A percentile compares a stretch with the other conserved stretches of the same genome.
These are phyloP conservation scores for Catagonus wagneri DNA, from an alignment of 2,113 vertebrate species.

Conservation along the genomic window DNA sequence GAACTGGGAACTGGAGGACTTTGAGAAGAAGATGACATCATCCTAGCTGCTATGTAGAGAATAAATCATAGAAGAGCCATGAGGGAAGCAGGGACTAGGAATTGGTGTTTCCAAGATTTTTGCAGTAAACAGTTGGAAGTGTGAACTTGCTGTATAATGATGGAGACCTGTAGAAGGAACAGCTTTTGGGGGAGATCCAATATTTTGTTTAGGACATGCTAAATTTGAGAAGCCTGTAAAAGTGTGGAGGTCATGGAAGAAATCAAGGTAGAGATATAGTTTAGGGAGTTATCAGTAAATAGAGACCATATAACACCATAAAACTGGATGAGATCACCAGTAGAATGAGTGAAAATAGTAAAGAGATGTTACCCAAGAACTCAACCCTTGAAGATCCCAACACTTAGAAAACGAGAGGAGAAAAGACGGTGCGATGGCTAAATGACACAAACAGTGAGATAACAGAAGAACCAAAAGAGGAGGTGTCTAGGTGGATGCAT, in stretches of 20 bases:
- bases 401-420: conserved; percentile 43
- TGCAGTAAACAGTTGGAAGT: neutral
- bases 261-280: conserved; percentile 22
- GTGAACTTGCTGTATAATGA: neutral
- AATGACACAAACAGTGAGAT: neutral
- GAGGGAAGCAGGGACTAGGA: neutral
- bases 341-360: conserved; percentile 7
- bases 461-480: neutral
- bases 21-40: neutral
- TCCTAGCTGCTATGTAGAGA: neutral
- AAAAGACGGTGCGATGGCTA: neutral
- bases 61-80: neutral
- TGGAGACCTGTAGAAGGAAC: neutral
- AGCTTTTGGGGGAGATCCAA: neutral
- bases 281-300: neutral
- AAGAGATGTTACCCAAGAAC: conserved; percentile 17
- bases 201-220: neutral
- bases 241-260: conserved; percentile 13
- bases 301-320: conserved; percentile 14
- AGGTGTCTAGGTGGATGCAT: neutral
- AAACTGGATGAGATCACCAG: conserved; percentile 16
- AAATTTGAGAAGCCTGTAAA: neutral
- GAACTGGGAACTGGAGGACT: neutral
- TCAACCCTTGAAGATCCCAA: neutral
- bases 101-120: neutral